Percentiles rank a stretch among this genome's conserved stretches.
Evolutionary conservation across 2,113 vertebrate species (phyloP).

Genomic region (Acrocephalus kingi): DNA sequence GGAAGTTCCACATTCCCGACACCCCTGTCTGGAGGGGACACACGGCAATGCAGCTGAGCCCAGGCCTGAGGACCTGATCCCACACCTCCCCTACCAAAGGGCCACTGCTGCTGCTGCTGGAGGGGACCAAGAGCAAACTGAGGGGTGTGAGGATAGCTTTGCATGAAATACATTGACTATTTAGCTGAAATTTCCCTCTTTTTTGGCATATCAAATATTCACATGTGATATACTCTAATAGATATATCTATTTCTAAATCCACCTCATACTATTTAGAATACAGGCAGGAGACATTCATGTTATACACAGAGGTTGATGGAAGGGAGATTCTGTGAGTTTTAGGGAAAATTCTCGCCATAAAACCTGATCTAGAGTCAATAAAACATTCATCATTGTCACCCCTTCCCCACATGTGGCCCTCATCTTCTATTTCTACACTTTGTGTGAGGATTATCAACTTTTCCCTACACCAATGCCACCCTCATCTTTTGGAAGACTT

Average conservation of each 20-base stretch:
- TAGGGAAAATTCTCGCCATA: neutral
- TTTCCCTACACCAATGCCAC: neutral
- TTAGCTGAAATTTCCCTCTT: neutral
- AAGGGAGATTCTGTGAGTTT: neutral
- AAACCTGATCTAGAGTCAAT: neutral
- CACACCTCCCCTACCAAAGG: neutral
- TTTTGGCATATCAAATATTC: neutral
- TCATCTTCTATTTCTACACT: neutral
- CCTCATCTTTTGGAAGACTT: neutral
- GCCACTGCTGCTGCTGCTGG: neutral
- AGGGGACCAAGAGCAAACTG: neutral
- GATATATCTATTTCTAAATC: neutral
- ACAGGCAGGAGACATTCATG: fast-evolving
- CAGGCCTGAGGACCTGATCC: neutral
- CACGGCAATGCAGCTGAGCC: neutral
- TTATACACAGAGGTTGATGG: too few species aligned
- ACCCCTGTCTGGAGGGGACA: neutral
- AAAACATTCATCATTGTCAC: neutral
- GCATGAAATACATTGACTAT: neutral
- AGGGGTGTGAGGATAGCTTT: neutral
- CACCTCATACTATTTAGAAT: neutral
- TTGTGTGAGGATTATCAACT: neutral
- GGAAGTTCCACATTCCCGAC: neutral
- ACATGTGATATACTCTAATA: too few species aligned
- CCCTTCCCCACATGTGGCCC: neutral